These are phyloP conservation scores for Sylvia atricapilla DNA, from an alignment of 2,113 vertebrate genomes.

Conservation along the genomic window DNA sequence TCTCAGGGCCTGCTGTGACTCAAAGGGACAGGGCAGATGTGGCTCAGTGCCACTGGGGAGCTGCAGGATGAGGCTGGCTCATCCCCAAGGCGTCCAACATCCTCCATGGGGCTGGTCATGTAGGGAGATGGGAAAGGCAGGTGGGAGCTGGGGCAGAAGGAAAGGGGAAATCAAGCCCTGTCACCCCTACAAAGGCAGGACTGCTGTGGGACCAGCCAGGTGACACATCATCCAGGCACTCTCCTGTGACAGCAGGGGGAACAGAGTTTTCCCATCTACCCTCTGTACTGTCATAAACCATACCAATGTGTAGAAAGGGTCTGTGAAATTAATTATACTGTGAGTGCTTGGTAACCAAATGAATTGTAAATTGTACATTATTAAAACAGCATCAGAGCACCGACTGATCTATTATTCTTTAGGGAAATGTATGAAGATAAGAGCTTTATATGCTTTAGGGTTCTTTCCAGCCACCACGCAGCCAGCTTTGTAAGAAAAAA, in stretches of 20 bases:
- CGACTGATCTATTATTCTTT: slow-evolving; percentile 80
- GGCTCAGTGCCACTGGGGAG: neutral
- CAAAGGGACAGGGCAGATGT: neutral
- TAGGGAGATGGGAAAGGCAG: neutral
- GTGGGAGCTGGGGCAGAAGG: neutral
- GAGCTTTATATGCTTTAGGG: slow-evolving; percentile 71
- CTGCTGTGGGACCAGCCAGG: neutral
- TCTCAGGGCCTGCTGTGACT: neutral
- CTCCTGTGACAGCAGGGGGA: neutral
- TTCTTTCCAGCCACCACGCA: slow-evolving; percentile 63
- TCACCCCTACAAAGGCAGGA: neutral
- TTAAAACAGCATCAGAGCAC: slow-evolving; percentile 79
- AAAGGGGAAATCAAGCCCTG: neutral
- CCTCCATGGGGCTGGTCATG: neutral
- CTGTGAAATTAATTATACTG: slow-evolving; percentile 81
- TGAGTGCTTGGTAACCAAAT: slow-evolving; percentile 78
- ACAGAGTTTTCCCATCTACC: neutral
- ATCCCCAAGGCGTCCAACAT: neutral
- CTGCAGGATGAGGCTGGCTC: neutral
- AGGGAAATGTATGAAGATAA: slow-evolving; percentile 77
- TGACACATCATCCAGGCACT: neutral
- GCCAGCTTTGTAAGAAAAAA: slow-evolving; percentile 56
- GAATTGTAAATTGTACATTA: slow-evolving; percentile 83
- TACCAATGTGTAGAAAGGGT: slow-evolving; percentile 62
- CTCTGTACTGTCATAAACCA: slow-evolving; percentile 39